Conservation (phyloP, 1,140 invertebrate genomes). For the Propsilocerus akamusi region DNA sequence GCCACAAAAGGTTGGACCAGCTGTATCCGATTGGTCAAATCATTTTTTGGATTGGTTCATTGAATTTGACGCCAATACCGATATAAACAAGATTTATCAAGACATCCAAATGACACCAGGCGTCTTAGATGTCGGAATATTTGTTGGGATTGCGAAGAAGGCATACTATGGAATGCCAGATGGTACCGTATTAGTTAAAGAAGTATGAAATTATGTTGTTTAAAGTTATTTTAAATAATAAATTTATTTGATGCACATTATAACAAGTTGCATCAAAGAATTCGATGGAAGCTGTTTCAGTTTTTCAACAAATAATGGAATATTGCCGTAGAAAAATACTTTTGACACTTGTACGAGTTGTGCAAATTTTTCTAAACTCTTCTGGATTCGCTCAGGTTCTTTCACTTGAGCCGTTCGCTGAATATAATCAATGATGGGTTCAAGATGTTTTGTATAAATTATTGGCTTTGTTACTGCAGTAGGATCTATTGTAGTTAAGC, state of each 20-base stretch:
- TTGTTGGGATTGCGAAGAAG: constrained; percentile 76
- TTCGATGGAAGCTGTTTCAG: background rate
- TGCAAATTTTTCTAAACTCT: background rate
- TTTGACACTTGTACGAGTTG: background rate
- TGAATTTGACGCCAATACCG: too few species aligned
- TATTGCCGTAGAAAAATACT: background rate
- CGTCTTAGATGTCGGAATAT: constrained; percentile 91
- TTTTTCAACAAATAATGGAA: background rate
- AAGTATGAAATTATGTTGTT: background rate
- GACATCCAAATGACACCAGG: constrained; percentile 71
- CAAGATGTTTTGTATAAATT: background rate
- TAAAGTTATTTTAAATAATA: background rate
- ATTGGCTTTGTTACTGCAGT: background rate
- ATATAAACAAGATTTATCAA: constrained; percentile 35
- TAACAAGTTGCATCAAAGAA: background rate
- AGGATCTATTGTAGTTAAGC: background rate
- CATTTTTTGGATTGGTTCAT: constrained; percentile 94
- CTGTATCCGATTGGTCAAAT: constrained; percentile 96
- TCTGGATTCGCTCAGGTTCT: background rate
- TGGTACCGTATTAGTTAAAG: too few species aligned
- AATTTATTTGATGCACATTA: background rate
- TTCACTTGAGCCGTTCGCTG: background rate
- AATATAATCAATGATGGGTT: background rate
- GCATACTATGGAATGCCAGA: constrained; percentile 79
- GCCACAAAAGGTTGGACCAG: constrained; percentile 82